Percentiles rank a stretch among this genome's conserved stretches.
phyloP scores from a whole-genome alignment of 2,797 vertebrate genomes.

The Cetoscarus ocellatus region DNA sequence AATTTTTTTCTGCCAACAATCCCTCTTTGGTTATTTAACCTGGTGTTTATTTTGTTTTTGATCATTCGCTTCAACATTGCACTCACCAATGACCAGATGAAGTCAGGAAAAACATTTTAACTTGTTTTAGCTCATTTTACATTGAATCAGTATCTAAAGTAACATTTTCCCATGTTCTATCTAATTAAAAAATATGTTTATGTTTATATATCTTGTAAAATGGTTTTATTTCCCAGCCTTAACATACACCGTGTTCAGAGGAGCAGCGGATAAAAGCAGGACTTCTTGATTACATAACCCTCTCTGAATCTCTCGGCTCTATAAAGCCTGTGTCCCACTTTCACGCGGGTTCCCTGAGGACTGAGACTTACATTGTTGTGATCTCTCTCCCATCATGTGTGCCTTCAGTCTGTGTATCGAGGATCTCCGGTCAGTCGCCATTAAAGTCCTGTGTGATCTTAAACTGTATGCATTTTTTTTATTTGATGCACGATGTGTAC shows the following conservation, averaged over 20 bases:
- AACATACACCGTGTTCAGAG: slow-evolving; percentile 22
- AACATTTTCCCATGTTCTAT: no score
- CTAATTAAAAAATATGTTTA: no score
- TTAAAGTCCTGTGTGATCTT: slow-evolving; percentile 62
- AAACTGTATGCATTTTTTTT: slow-evolving; percentile 63
- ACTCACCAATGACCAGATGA: no score
- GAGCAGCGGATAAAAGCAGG: slow-evolving; percentile 45
- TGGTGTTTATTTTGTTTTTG: no score
- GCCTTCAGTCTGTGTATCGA: slow-evolving; percentile 93
- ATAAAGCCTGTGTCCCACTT: slow-evolving; percentile 65
- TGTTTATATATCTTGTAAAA: no score
- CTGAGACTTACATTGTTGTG: slow-evolving; percentile 70
- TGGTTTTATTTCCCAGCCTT: no score
- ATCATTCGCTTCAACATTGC: no score
- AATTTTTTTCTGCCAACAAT: no score
- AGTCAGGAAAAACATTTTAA: no score
- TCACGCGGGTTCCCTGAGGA: slow-evolving; percentile 61
- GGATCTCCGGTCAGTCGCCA: slow-evolving; percentile 96
- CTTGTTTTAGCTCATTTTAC: no score
- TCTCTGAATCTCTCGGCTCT: slow-evolving; percentile 56
- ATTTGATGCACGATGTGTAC: slow-evolving; percentile 65
- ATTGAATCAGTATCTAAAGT: no score
- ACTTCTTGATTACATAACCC: slow-evolving; percentile 67
- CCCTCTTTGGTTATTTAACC: no score
- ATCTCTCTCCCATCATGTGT: slow-evolving; percentile 87